Percentiles rank a stretch among this genome's conserved stretches.
Evolutionary conservation across 1,140 invertebrate genomes (phyloP).

Genomic region (Cydia fagiglandana): DNA sequence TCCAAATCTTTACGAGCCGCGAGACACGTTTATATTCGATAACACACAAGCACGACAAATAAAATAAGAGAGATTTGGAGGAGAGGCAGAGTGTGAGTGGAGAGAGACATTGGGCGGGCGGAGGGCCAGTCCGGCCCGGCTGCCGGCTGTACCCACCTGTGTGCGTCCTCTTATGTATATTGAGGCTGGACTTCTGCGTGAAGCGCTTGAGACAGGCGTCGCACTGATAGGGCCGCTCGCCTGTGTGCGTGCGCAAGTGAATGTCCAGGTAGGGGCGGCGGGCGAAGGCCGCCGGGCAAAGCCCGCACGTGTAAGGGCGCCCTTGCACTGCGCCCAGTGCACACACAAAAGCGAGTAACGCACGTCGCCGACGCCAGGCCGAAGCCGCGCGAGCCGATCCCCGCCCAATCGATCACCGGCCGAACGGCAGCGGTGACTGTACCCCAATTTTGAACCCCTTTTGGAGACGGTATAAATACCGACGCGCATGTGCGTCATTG

Average conservation of each 20-base stretch:
- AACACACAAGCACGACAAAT: conserved; percentile 36
- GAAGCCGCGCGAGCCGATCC: conserved; percentile 55
- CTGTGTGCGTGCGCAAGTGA: conserved; percentile 87
- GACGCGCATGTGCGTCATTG: conserved; percentile 61
- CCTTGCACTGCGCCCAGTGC: conserved; percentile 79
- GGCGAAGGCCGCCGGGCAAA: conserved; percentile 83
- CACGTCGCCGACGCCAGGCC: conserved; percentile 69
- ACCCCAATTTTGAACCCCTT: conserved; percentile 56
- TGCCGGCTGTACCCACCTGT: conserved; percentile 78
- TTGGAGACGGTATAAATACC: conserved; percentile 47
- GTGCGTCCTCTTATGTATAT: conserved; percentile 88
- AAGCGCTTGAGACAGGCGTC: conserved; percentile 84
- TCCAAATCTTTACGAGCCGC: conserved; percentile 55
- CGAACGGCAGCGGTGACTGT: conserved; percentile 29
- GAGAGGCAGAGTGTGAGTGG: conserved; percentile 55
- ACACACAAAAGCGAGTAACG: conserved; percentile 79
- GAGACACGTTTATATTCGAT: conserved; percentile 30
- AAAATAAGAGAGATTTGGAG: conserved; percentile 55
- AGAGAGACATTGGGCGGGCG: conserved; percentile 62
- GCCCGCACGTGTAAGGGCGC: conserved; percentile 84
- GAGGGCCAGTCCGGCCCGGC: conserved; percentile 68
- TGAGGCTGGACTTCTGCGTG: conserved; percentile 85
- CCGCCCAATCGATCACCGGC: conserved; percentile 37
- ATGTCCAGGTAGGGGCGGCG: conserved; percentile 85
- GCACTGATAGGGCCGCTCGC: conserved; percentile 86